Evolutionary conservation across 1,140 invertebrate species (phyloP), one percentile per base, ranked within the genome.

Genomic region (Heliconius congener): DNA sequence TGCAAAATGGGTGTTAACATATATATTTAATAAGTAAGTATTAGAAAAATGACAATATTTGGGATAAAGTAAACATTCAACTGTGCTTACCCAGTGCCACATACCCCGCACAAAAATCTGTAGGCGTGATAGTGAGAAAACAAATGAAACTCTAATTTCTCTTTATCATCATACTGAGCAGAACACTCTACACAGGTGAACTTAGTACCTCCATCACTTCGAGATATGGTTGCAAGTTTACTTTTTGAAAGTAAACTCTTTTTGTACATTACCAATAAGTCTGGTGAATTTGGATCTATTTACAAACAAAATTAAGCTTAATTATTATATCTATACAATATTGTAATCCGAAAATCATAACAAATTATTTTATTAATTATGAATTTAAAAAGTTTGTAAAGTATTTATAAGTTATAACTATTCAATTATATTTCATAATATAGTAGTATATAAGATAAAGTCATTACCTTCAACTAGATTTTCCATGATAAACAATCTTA

Each of bases 61-160:
- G 9, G 8, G 3, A 76, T 73, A 13, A 52, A 37, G 50, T 71
- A 75, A 80, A 70, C n/a, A 71, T 77, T 46, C 70, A 52, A 50
- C 3, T 9, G 19, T 13, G 46, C 89, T 87, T 81, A 95, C 94
- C 94, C 94, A 79, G 92, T 92, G 4, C 95, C 95, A 88, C 95
- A 96, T 50, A 96, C 95, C n/a, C 95, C 94, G 88, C 96, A 96
- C 46, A 96, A 91, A 82, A 94, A 96, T 82, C 97, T 95, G 82
- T 97, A 95, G 83, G 97, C 96, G 71, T 97, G 96, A 85, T 97
- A 97, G 85, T 97, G 97, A 9, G 96, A 95, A 66, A 96, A 96
- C 30, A 97, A 90, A 93, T 98, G 97, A 78, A 97, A 95, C 84
- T 98, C 97, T 8, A 97, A 89, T 23, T 96, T 91, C 81, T 97